Evolutionary conservation across 1,140 invertebrate species (phyloP), one percentile per base, ranked within the genome.

Genomic region (Paraescarpia echinospica): DNA sequence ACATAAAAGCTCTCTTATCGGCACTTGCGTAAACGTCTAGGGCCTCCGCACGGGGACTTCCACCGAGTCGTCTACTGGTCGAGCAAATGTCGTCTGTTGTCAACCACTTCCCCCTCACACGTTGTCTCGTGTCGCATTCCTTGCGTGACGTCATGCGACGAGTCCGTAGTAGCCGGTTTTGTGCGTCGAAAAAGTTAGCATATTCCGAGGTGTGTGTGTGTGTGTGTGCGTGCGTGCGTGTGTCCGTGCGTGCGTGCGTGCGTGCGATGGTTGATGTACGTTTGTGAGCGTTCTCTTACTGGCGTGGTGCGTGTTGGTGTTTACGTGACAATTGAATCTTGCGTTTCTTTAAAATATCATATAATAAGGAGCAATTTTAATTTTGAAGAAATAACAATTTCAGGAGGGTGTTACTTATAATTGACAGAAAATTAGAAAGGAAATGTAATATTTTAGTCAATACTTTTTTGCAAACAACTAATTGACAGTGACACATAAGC

Each of bases 1-100:
- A 77, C 59, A 77, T 77, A 77, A 77, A 77, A 77, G 59, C 59
- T 77, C 59, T 77, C 59, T 77, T 77, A 77, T 77, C 59, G 59
- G 59, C 59, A 77, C 59, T 77, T 77, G 59, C 22, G 59, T 77
- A 77, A 77, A 77, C 59, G 59, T 77, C 59, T 77, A 77, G 9
- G 59, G 59, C 59, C 59, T 6, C 8, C 59, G 59, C 59, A 4
- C 27, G 14, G 59, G 59, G 59, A 77, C 18, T 77, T 12, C 59
- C 59, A 77, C 12, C 59, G 59, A 77, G 59, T 77, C 59, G 59
- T n/a, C n/a, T n/a, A n/a, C n/a, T n/a, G n/a, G n/a, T 77, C 59
- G 59, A 12, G 59, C 27, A 77, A 77, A 77, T 77, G 59, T 77
- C 59, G 59, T 77, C 41, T 41, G 41, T 41, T 41, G 41, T 41